Base-by-base conservation (phyloP, 2,113 vertebrate species). In the Fukomys damarensis region DNA sequence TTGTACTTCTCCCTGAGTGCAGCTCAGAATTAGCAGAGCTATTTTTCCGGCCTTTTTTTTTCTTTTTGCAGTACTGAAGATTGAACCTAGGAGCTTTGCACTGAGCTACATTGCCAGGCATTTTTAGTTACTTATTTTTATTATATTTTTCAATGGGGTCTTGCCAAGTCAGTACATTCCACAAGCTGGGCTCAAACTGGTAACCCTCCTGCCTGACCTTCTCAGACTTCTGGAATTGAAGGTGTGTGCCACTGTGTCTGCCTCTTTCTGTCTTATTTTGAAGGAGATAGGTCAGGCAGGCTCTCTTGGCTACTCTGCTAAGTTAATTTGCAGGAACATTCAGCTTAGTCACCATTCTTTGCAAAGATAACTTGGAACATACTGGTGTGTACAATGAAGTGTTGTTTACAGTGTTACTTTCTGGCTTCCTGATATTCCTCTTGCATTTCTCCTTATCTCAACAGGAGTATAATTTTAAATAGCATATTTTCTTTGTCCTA, bases 201-300 rank as follows among this genome's bases (percentile, higher is more conserved):
- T 65, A 65, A 32, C 63, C 63, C 30, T 65, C 63, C 63, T 65
- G 63, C 26, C 63, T 32, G 4, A 65, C 30, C 63, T 13, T 65
- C 30, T 65, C 30, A 65, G 30, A 65, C 26, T 65, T 26, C 63
- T 65, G 30, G 63, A 35, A 65, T 35, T 65, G 30, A 28, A 32
- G 63, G 63, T 65, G 13, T 35, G 30, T 65, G 30, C 24, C 30
- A 65, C 12, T 24, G 14, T 32, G 63, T 65, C 30, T 65, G 30
- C 58, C 30, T 49, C 38, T 85, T 91, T 93, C 43, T 38, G 77
- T 26, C 56, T 96, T 22, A 54, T 82, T 91, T 87, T 94, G 89
- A 93, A 79, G 52, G 58, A 66, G 30, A 43, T 7, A 54, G 87
- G 61, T 35, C 32, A 59, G 35, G 26, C 32, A 59, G 35, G 26